Conservation (phyloP, 37 sponge, comb jelly and placozoan genomes). For the Corticium candelabrum region DNA sequence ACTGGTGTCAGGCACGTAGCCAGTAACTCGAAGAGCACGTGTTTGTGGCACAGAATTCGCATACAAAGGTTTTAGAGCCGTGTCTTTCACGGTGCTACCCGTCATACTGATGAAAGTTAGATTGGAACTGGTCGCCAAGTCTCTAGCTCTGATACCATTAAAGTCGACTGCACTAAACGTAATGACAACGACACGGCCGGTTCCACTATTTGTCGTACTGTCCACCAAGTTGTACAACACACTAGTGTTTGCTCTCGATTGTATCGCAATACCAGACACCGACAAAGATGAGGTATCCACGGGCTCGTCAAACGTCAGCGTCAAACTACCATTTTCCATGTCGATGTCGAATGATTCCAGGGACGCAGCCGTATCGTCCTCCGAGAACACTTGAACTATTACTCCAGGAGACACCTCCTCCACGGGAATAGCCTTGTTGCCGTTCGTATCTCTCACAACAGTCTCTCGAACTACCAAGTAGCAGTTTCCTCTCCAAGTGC, state of each 20-base stretch:
- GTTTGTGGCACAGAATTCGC: background rate
- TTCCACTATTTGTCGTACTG: slow-evolving; percentile 14
- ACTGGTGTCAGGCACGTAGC: slow-evolving; percentile 8
- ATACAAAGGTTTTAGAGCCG: background rate
- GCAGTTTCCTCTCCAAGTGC: slow-evolving; percentile 55
- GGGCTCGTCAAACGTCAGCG: slow-evolving; percentile 76
- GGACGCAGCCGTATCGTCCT: slow-evolving; percentile 36
- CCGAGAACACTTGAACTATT: slow-evolving; percentile 27
- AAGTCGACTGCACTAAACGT: background rate
- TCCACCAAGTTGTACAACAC: slow-evolving; percentile 17
- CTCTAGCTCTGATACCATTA: background rate
- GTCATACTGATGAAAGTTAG: slow-evolving; percentile 58
- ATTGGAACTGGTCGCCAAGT: background rate
- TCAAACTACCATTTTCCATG: slow-evolving; percentile 31
- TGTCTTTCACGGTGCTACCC: slow-evolving; percentile 46
- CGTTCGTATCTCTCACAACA: slow-evolving; percentile 54
- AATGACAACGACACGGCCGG: slow-evolving; percentile 13
- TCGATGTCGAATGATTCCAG: slow-evolving; percentile 61
- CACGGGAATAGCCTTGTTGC: slow-evolving; percentile 28
- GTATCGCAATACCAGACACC: slow-evolving; percentile 30
- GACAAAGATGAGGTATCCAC: slow-evolving; percentile 39
- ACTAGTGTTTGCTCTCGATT: slow-evolving; percentile 19
- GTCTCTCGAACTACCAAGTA: slow-evolving; percentile 50
- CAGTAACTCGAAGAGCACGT: slow-evolving; percentile 16
- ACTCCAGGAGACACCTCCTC: slow-evolving; percentile 36